Base-by-base conservation (phyloP, 2,797 vertebrate genomes). In the Gobio occitaniae region DNA sequence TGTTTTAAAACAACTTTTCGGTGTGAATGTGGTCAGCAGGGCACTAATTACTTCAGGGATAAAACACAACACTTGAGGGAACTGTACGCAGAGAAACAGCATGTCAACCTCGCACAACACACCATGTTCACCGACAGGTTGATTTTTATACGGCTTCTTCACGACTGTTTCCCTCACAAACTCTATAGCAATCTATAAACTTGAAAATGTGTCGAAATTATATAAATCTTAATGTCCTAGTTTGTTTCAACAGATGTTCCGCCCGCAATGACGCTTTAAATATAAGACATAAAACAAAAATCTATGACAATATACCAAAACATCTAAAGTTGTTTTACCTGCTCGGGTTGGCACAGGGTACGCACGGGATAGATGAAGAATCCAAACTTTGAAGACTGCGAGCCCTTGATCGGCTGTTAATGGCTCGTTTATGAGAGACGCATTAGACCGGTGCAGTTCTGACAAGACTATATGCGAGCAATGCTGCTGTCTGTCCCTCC, bases 251-350 rank as follows among this genome's bases (percentile, higher is more conserved):
- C 56, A 65, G 41, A 83, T 54, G 63, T 83, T 41, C 47, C 32
- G 59, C 71, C 19, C 32, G 70, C 44, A 50, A 36, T 56, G 38
- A 72, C 13, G 9, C 68, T 50, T 63, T 13, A 52, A 36, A 74
- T n/a, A 8, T 47, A 63, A 78, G 9, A 29, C 50, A 76, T 56
- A 16, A 68, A 48, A 21, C 21, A 50, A 16, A 54, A 6, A 44
- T 56, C 2, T 19, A 17, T 11, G 25, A 50, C 75, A 54, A 29
- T 21, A 47, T 8, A 29, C 6, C 32, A 41, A 71, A 72, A 71
- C 3, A 38, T 48, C 36, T 19, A n/a, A 86, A 86, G 65, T 87
- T 86, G 77, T 41, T 80, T 89, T 89, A 90, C 89, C 89, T 90
- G 88, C n/a, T 87, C 78, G 78, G 82, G 63, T 81, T 79, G 86